Percentiles rank a stretch among this genome's conserved stretches.
These are phyloP conservation scores for Sesamia nonagrioides DNA, from an alignment of 1,140 invertebrate species.

Conservation along the genomic window DNA sequence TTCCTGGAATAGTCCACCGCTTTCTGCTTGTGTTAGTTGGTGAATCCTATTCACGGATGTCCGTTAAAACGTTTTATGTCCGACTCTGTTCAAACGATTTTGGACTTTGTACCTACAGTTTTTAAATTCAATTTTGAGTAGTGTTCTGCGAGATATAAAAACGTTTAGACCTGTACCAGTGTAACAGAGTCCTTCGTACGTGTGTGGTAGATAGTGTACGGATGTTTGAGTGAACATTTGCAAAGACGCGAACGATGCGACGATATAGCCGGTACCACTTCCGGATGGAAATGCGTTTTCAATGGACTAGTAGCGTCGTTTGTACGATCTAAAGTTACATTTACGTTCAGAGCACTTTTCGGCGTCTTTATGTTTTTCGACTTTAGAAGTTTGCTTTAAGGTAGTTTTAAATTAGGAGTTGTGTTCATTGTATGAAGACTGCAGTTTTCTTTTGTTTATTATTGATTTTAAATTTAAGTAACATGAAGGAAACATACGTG, in stretches of 20 bases:
- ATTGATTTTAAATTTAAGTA: no score
- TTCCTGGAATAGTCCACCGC: slow-evolving; percentile 70
- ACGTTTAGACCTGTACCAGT: slow-evolving; percentile 37
- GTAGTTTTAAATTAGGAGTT: slow-evolving; percentile 25
- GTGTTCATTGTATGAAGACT: slow-evolving; percentile 8
- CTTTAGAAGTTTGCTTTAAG: slow-evolving; percentile 17
- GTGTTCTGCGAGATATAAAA: slow-evolving; percentile 17
- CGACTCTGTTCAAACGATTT: slow-evolving; percentile 6
- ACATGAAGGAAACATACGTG: no score
- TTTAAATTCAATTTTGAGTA: slow-evolving; percentile 41
- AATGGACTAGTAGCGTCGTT: slow-evolving; percentile 65
- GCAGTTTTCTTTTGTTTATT: not conserved
- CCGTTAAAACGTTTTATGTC: slow-evolving; percentile 44
- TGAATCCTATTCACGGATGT: slow-evolving; percentile 59
- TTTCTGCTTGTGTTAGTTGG: slow-evolving; percentile 65
- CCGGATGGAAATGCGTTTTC: slow-evolving; percentile 79
- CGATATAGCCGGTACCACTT: slow-evolving; percentile 68
- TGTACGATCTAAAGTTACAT: slow-evolving; percentile 55
- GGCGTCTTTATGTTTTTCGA: slow-evolving; percentile 42
- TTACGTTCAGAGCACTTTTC: slow-evolving; percentile 47
- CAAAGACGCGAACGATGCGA: slow-evolving; percentile 71
- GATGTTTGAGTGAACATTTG: slow-evolving; percentile 73
- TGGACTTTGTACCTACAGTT: slow-evolving; percentile 21
- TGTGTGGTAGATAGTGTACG: slow-evolving; percentile 58
- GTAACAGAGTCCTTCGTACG: slow-evolving; percentile 43